These are phyloP conservation scores for Philopotamus ludificatus DNA, from an alignment of 1,140 invertebrate species.

Conservation along the genomic window DNA sequence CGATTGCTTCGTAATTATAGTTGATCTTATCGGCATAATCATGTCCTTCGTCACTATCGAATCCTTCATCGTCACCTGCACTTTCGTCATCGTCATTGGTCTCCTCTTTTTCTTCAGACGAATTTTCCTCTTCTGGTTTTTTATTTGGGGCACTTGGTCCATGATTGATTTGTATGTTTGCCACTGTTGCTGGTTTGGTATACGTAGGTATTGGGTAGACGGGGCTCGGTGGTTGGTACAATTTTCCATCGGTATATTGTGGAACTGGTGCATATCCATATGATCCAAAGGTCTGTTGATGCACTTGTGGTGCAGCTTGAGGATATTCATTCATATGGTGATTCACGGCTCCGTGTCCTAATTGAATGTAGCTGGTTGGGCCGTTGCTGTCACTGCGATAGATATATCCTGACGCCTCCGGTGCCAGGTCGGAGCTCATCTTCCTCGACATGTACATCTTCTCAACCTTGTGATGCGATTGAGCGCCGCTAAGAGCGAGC, in stretches of 20 bases:
- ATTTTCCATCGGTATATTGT: neutral
- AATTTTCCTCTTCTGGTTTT: slow-evolving; percentile 43
- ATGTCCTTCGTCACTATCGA: slow-evolving; percentile 45
- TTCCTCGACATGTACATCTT: slow-evolving; percentile 54
- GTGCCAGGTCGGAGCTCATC: slow-evolving; percentile 53
- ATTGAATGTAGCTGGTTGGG: slow-evolving; percentile 50
- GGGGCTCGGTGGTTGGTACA: neutral
- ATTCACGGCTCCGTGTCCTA: slow-evolving; percentile 53
- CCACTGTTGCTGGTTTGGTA: neutral
- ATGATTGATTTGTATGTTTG: neutral
- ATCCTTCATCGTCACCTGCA: slow-evolving; percentile 47
- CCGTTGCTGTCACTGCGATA: slow-evolving; percentile 55
- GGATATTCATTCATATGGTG: slow-evolving; percentile 49
- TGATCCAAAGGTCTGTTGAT: neutral
- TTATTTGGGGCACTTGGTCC: neutral
- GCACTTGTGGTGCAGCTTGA: neutral
- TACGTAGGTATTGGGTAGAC: neutral
- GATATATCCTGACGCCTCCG: slow-evolving; percentile 56
- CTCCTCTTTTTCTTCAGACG: slow-evolving; percentile 41
- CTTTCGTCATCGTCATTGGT: slow-evolving; percentile 44
- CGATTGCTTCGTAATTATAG: slow-evolving; percentile 16
- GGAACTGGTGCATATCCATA: neutral
- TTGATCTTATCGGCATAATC: slow-evolving; percentile 35
- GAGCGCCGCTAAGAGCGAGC: slow-evolving; percentile 9
- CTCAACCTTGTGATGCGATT: slow-evolving; percentile 44